A percentile compares a stretch with the other conserved stretches of the same genome.
Evolutionary conservation across 2,888 invertebrate genomes (phyloP).

Genomic region (Platycnemis pennipes): DNA sequence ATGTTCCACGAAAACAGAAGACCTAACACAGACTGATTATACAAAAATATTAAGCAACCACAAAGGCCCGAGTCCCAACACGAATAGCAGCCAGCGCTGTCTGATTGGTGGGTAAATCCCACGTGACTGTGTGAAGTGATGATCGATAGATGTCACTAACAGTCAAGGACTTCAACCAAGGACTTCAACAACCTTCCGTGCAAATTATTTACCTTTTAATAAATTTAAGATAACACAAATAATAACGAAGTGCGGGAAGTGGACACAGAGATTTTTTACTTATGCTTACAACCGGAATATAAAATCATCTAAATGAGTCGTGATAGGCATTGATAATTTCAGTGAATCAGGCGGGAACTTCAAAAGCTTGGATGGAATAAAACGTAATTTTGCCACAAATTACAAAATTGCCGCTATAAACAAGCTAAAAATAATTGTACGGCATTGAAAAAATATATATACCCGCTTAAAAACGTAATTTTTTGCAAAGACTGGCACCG

Average conservation of each 20-base stretch:
- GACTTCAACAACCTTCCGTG: background rate
- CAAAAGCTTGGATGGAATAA: background rate
- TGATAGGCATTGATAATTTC: background rate
- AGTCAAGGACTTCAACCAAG: slow-evolving; percentile 20
- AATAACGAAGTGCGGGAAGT: background rate
- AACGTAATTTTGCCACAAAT: no score
- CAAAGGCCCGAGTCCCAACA: slow-evolving; percentile 22
- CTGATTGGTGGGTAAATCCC: slow-evolving; percentile 41
- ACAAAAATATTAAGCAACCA: slow-evolving; percentile 56
- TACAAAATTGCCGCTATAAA: no score
- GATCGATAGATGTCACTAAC: slow-evolving; percentile 66
- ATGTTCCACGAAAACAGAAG: slow-evolving; percentile 53
- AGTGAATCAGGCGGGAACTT: background rate
- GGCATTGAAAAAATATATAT: no score
- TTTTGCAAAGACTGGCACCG: no score
- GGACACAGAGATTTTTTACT: no score
- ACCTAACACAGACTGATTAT: slow-evolving; percentile 60
- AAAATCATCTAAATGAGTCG: background rate
- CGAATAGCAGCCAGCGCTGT: slow-evolving; percentile 58
- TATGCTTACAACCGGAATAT: no score
- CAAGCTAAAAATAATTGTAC: no score
- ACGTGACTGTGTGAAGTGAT: slow-evolving; percentile 40
- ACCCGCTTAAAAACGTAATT: no score
- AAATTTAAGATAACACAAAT: background rate
- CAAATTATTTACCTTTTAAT: background rate